These are phyloP conservation scores for Diadumene lineata DNA, from an alignment of 92 coral and sea anemone genomes.

Conservation along the genomic window DNA sequence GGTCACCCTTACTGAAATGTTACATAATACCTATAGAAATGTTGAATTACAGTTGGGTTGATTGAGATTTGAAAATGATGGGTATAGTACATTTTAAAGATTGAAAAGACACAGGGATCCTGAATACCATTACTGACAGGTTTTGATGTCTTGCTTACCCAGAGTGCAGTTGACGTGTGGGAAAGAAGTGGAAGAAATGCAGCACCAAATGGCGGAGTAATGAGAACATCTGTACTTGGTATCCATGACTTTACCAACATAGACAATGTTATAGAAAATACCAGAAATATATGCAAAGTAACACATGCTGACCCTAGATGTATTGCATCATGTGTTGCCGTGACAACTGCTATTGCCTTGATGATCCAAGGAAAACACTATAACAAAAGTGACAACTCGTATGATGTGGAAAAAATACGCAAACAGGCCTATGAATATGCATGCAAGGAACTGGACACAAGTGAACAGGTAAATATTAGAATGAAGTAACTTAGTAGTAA, in stretches of 20 bases:
- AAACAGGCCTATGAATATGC: constrained; percentile 61
- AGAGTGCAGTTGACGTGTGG: constrained; percentile 88
- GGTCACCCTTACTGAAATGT: too few species aligned
- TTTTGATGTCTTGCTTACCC: not conserved
- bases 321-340: constrained; percentile 96
- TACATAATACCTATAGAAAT: too few species aligned
- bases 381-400: constrained; percentile 35
- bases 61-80: too few species aligned
- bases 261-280: constrained; percentile 70
- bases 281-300: constrained; percentile 74
- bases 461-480: constrained; percentile 47
- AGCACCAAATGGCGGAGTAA: constrained; percentile 97
- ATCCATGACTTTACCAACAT: constrained; percentile 82
- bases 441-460: constrained; percentile 50
- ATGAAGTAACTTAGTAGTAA: not conserved
- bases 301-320: constrained; percentile 99
- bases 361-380: constrained; percentile 87
- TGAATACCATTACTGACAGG: too few species aligned
- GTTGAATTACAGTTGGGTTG: too few species aligned
- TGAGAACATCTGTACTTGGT: constrained; percentile 93
- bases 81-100: too few species aligned
- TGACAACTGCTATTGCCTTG: constrained; percentile 92
- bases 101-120: too few species aligned
- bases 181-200: constrained; percentile 57
- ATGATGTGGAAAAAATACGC: constrained; percentile 51